A percentile compares a stretch with the other conserved stretches of the same genome.
Evolutionary conservation across 2,113 vertebrate genomes (phyloP).

Genomic region (Ciconia maguari): DNA sequence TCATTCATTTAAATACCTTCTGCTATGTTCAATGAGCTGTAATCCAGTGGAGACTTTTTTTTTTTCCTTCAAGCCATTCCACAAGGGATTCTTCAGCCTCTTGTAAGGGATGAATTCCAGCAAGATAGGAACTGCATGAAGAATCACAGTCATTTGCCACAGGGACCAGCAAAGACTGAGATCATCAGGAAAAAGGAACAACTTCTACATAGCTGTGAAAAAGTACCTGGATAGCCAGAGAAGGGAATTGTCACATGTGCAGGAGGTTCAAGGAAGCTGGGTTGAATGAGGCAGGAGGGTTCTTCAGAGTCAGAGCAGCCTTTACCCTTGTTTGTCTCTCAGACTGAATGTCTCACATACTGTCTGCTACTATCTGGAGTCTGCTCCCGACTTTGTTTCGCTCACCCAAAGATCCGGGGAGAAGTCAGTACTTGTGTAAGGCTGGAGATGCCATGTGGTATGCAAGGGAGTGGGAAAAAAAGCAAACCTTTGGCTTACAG

Average conservation of each 20-base stretch:
- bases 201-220: background rate
- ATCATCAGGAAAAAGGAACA: background rate
- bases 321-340: background rate
- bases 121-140: background rate
- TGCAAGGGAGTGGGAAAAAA: slow-evolving; percentile 34
- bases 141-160: background rate
- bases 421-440: slow-evolving; percentile 13
- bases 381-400: background rate
- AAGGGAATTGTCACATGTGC: background rate
- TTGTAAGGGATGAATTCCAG: background rate
- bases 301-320: background rate
- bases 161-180: background rate
- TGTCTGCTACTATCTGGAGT: background rate
- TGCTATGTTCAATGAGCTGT: background rate
- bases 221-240: background rate
- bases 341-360: background rate
- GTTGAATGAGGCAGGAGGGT: background rate
- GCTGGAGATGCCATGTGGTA: slow-evolving; percentile 19
- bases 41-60: background rate
- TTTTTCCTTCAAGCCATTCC: background rate
- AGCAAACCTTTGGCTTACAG: slow-evolving; percentile 49
- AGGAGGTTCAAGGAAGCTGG: background rate
- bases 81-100: background rate
- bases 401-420: background rate
- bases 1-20: background rate